Evolutionary conservation across 2,797 vertebrate genomes (phyloP).

Genomic region (Lepidocolaptes lacrymiger): DNA sequence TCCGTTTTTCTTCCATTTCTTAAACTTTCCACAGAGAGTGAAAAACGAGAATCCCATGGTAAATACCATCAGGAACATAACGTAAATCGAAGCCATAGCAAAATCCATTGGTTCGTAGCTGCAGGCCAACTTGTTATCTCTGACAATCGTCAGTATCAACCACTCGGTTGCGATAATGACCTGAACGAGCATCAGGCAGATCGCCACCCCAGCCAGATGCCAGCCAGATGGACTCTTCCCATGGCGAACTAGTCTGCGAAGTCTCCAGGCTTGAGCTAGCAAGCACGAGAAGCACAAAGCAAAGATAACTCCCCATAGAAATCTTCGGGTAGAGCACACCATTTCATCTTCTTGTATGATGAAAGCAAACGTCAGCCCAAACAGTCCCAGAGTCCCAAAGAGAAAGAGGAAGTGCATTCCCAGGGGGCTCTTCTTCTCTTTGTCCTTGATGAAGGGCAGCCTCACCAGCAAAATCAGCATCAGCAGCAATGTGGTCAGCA

Average conservation of each 20-base stretch:
- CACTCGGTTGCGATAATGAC: conserved; percentile 94
- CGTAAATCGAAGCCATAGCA: conserved; percentile 89
- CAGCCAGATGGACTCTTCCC: conserved; percentile 89
- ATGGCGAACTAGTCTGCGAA: conserved; percentile 85
- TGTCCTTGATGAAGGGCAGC: conserved; percentile 89
- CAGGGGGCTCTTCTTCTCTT: conserved; percentile 89
- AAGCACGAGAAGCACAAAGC: conserved; percentile 94
- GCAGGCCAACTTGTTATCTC: conserved; percentile 88
- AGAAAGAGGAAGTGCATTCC: conserved; percentile 91
- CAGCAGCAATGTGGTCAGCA: conserved; percentile 85
- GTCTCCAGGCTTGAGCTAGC: conserved; percentile 89
- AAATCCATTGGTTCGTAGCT: conserved; percentile 93
- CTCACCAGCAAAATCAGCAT: conserved; percentile 88
- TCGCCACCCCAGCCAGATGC: conserved; percentile 84
- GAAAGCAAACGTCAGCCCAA: conserved; percentile 92
- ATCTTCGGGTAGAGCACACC: conserved; percentile 87
- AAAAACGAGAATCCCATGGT: conserved; percentile 84
- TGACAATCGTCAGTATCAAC: conserved; percentile 92
- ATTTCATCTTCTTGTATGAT: conserved; percentile 89
- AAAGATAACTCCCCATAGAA: conserved; percentile 92
- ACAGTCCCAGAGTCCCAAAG: conserved; percentile 88
- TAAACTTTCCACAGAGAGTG: conserved; percentile 90
- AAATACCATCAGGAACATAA: conserved; percentile 86
- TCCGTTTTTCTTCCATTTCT: conserved; percentile 90
- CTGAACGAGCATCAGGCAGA: conserved; percentile 90